Percentiles rank a stretch among this genome's conserved stretches.
Conservation (phyloP, 2,113 vertebrate genomes). For the Ctenomys sociabilis region DNA sequence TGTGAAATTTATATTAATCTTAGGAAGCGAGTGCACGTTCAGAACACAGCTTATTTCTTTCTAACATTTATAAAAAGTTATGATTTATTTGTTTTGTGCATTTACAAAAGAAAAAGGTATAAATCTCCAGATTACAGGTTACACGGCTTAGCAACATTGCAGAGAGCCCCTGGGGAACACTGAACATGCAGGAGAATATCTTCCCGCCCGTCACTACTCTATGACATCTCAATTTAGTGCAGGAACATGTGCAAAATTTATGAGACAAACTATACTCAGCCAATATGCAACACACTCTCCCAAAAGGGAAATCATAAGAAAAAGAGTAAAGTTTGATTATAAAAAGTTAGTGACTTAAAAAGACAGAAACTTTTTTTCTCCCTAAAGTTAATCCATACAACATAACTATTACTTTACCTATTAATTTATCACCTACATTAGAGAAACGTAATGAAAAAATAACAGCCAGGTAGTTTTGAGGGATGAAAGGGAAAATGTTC, state of each 20-base stretch:
- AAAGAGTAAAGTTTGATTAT: neutral
- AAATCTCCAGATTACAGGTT: constrained; percentile 26
- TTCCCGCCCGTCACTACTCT: neutral
- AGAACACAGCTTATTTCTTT: neutral
- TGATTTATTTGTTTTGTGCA: constrained; percentile 31
- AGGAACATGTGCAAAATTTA: neutral
- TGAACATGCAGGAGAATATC: neutral
- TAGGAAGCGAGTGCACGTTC: neutral
- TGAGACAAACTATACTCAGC: neutral
- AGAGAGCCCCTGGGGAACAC: neutral
- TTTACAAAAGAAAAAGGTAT: constrained; percentile 28
- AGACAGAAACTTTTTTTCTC: neutral
- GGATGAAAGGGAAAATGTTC: neutral
- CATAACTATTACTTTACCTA: constrained; percentile 20
- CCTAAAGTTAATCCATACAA: neutral
- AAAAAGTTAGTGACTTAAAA: neutral
- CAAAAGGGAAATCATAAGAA: neutral
- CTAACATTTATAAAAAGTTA: neutral
- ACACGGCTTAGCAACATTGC: neutral
- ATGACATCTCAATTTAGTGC: rapidly evolving
- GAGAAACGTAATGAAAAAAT: neutral
- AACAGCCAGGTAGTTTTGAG: neutral
- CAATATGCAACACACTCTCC: neutral
- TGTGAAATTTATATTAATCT: neutral
- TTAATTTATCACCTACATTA: neutral